Conservation (phyloP, 2,888 invertebrate species). For the Coenonympha glycerion region DNA sequence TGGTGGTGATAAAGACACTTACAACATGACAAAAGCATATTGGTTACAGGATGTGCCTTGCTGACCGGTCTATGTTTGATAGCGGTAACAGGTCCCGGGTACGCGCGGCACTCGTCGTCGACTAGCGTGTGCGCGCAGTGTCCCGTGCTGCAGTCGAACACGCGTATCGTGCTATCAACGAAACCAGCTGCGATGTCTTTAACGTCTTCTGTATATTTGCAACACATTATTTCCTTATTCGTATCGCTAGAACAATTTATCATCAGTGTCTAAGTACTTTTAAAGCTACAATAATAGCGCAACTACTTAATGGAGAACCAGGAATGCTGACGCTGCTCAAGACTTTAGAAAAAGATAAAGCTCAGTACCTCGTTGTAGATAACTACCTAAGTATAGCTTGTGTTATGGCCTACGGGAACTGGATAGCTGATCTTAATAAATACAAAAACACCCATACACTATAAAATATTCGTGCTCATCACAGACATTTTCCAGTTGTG, state of each 20-base stretch:
- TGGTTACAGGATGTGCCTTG: conserved; percentile 75
- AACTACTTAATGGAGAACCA: no score
- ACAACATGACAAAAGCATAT: conserved; percentile 77
- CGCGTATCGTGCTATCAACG: conserved; percentile 74
- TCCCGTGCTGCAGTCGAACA: conserved; percentile 72
- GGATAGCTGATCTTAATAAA: no score
- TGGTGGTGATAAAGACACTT: conserved; percentile 49
- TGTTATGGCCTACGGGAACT: no score
- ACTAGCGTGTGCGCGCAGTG: conserved; percentile 63
- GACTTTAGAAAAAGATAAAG: no score
- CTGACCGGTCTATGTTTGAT: conserved; percentile 78
- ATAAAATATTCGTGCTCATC: no score
- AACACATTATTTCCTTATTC: conserved; percentile 72
- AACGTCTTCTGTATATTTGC: conserved; percentile 78
- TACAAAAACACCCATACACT: no score
- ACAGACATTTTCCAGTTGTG: no score
- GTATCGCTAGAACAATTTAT: conserved; percentile 57
- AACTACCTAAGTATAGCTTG: no score
- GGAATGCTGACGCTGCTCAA: no score
- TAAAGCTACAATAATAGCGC: no score
- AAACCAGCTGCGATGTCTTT: conserved; percentile 78
- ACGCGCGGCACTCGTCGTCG: conserved; percentile 72
- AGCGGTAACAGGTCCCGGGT: conserved; percentile 75
- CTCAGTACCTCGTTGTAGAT: no score
- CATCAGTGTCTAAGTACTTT: no score